Conservation (phyloP, 2,113 vertebrate species). For the Psammodynastes pulverulentus region DNA sequence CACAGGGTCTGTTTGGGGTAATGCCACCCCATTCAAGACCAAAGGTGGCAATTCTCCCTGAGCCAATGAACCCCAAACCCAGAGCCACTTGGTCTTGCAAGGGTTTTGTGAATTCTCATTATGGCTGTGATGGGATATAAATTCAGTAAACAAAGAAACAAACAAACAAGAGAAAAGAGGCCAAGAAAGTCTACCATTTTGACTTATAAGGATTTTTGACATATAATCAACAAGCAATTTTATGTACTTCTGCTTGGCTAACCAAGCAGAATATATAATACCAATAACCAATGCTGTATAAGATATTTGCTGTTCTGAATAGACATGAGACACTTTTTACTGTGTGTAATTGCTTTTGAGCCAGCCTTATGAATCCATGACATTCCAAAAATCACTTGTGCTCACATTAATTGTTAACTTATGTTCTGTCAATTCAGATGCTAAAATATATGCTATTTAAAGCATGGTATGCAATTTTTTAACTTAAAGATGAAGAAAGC, state of each 20-base stretch:
- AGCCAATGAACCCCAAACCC: no score
- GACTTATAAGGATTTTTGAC: background rate
- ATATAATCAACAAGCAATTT: background rate
- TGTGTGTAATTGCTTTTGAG: conserved; percentile 41
- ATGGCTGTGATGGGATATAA: background rate
- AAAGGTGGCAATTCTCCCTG: no score
- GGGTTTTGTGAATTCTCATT: background rate
- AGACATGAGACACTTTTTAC: conserved; percentile 42
- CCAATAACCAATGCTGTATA: background rate
- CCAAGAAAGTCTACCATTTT: background rate
- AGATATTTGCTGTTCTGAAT: conserved; percentile 16
- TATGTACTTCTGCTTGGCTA: background rate
- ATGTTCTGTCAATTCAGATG: conserved; percentile 5
- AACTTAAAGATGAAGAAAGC: conserved; percentile 1
- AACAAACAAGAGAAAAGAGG: background rate
- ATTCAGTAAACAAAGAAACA: background rate
- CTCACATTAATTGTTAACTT: conserved; percentile 45
- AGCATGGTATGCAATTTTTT: conserved; percentile 1
- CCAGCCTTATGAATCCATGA: conserved; percentile 45
- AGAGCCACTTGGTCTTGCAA: no score
- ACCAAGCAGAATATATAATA: background rate
- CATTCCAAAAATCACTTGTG: conserved; percentile 38
- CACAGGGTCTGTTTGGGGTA: no score
- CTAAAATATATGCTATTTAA: conserved; percentile 3
- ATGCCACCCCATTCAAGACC: no score